A percentile compares a stretch with the other conserved stretches of the same genome.
Conservation (phyloP, 2,888 invertebrate genomes). For the Exocentrus adspersus region DNA sequence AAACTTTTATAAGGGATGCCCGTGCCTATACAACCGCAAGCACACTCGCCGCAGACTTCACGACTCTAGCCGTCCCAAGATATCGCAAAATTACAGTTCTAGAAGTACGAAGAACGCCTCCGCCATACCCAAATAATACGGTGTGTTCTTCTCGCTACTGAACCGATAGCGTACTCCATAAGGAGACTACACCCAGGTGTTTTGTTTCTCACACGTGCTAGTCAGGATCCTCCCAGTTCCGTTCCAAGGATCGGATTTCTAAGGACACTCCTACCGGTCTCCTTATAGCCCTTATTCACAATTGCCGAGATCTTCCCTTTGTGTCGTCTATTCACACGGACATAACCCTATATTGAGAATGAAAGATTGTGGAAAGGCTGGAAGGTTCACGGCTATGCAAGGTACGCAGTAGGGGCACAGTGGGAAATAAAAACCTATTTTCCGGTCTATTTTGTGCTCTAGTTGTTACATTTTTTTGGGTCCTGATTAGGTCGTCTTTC, state of each 20-base stretch:
- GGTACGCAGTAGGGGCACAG: constrained; percentile 28
- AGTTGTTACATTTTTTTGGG: constrained; percentile 31
- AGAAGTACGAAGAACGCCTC: constrained; percentile 54
- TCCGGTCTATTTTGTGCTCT: constrained; percentile 45
- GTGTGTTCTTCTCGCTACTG: constrained; percentile 40
- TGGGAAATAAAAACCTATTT: constrained; percentile 45
- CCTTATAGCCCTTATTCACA: constrained; percentile 52
- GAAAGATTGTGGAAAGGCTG: too few species aligned
- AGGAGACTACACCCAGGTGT: constrained; percentile 57
- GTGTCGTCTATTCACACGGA: constrained; percentile 33
- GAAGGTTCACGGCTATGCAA: constrained; percentile 20
- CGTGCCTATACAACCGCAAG: constrained; percentile 38
- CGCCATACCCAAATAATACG: constrained; percentile 54
- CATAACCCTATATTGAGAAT: constrained; percentile 52
- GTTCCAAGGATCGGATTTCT: constrained; percentile 62
- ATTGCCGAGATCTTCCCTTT: constrained; percentile 37
- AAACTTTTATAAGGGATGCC: too few species aligned
- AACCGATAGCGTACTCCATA: constrained; percentile 26
- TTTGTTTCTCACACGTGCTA: constrained; percentile 63
- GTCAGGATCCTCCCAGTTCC: constrained; percentile 62
- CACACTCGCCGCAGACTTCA: constrained; percentile 43
- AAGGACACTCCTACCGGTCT: constrained; percentile 58
- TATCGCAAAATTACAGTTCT: constrained; percentile 55
- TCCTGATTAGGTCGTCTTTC: background rate
- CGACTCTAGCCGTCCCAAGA: constrained; percentile 50